Evolutionary conservation across 2,888 invertebrate species (phyloP).

Genomic region (Callosobruchus maculatus): DNA sequence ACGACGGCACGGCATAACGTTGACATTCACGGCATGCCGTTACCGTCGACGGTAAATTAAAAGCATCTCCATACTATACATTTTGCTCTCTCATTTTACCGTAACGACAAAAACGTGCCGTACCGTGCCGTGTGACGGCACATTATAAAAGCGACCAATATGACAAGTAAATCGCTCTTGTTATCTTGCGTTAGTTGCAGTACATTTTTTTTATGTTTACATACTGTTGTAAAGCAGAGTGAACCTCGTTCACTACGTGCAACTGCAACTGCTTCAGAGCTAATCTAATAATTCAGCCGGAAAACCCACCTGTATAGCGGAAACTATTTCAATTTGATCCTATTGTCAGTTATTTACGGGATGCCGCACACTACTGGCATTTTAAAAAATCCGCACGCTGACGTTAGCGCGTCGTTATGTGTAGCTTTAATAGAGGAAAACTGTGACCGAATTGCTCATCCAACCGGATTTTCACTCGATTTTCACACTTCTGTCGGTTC

Average conservation of each 20-base stretch:
- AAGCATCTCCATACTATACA: too few relatives aligned
- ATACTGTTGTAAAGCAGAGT: too few relatives aligned
- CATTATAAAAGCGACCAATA: too few relatives aligned
- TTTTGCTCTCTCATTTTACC: too few relatives aligned
- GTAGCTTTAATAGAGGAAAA: not conserved
- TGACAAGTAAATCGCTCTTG: too few relatives aligned
- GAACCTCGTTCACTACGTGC: not conserved
- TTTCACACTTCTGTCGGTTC: not conserved
- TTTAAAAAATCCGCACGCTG: not conserved
- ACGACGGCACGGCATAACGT: too few relatives aligned
- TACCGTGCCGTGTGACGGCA: too few relatives aligned
- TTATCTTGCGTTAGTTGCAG: too few relatives aligned
- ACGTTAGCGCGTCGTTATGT: not conserved
- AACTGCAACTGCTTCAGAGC: not conserved
- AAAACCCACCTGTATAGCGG: not conserved
- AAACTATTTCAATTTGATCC: not conserved
- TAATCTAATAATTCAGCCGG: not conserved
- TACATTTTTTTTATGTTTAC: too few relatives aligned
- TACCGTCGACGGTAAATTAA: too few relatives aligned
- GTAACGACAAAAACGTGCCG: too few relatives aligned
- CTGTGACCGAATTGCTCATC: not conserved
- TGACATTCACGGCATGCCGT: too few relatives aligned
- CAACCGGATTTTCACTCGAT: not conserved
- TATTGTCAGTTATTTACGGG: not conserved
- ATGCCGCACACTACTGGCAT: not conserved